phyloP scores from a whole-genome alignment of 2,888 invertebrate species.

The Hirtodrosophila trivittata region DNA sequence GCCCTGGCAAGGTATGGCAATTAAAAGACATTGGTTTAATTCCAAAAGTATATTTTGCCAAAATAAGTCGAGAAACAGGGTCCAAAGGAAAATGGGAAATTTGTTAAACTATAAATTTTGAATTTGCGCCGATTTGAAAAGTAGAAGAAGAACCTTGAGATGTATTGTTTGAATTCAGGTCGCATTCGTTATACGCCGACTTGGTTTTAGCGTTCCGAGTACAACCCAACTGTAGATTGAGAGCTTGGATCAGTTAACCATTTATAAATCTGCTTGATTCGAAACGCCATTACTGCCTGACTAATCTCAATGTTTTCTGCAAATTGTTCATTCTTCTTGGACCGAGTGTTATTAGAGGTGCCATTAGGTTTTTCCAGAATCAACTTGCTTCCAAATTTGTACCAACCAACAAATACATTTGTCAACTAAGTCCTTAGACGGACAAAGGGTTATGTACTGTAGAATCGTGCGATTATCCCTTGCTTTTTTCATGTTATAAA shows the following conservation, averaged over 20 bases:
- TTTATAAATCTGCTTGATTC: background rate
- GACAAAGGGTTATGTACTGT: constrained; percentile 28
- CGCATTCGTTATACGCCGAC: constrained; percentile 9
- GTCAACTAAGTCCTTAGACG: constrained; percentile 22
- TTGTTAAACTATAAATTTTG: no score
- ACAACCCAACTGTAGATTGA: background rate
- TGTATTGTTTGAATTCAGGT: constrained; percentile 5
- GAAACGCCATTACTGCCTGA: constrained; percentile 8
- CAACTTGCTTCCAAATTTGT: constrained; percentile 52
- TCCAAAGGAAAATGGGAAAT: no score
- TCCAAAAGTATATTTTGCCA: constrained; percentile 22
- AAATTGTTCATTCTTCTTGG: constrained; percentile 23
- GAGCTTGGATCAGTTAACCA: constrained; percentile 4
- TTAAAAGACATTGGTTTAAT: no score
- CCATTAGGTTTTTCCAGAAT: constrained; percentile 15
- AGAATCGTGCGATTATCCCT: constrained; percentile 25
- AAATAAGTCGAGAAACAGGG: constrained; percentile 4
- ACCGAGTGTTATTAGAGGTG: constrained; percentile 28
- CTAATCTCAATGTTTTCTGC: constrained; percentile 28
- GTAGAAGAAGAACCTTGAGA: constrained; percentile 18
- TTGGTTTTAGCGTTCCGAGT: background rate
- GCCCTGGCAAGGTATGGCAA: no score
- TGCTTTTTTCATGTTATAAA: constrained; percentile 19
- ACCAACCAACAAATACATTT: constrained; percentile 42
- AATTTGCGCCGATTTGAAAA: constrained; percentile 20